These are phyloP conservation scores for Pseudomyrmex flavicornis DNA, from an alignment of 1,140 invertebrate genomes.

Conservation along the genomic window DNA sequence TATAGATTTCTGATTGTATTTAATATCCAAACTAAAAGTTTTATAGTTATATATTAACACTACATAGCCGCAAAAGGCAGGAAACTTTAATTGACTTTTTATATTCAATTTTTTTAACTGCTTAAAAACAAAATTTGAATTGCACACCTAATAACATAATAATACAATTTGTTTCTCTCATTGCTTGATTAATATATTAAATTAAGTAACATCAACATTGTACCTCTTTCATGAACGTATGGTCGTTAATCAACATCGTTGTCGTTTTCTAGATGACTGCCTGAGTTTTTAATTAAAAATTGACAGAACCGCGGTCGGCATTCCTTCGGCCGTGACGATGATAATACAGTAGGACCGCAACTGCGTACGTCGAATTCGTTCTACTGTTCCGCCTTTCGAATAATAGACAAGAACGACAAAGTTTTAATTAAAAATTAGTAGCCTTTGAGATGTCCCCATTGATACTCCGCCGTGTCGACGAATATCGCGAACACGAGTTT, in stretches of 20 bases:
- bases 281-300: constrained; percentile 57
- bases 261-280: constrained; percentile 11
- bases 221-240: neutral
- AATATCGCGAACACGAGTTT: constrained; percentile 22
- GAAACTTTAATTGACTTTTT: too few species aligned
- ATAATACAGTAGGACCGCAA: constrained; percentile 21
- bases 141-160: too few species aligned
- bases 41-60: too few species aligned
- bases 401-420: constrained; percentile 38
- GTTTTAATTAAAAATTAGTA: constrained; percentile 61
- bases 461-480: constrained; percentile 6
- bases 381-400: constrained; percentile 8
- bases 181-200: too few species aligned
- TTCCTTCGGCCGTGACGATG: constrained; percentile 22
- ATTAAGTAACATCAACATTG: too few species aligned
- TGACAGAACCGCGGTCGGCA: neutral
- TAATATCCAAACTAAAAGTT: too few species aligned
- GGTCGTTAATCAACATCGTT: constrained; percentile 4
- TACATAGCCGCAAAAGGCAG: too few species aligned
- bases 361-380: constrained; percentile 9
- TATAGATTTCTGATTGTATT: too few species aligned
- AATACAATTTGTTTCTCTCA: too few species aligned
- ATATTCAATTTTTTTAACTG: too few species aligned
- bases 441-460: constrained; percentile 1
- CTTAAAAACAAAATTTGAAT: too few species aligned